Percentiles rank a stretch among this genome's conserved stretches.
phyloP scores from a whole-genome alignment of 2,113 vertebrate species.

The Urocitellus parryii region DNA sequence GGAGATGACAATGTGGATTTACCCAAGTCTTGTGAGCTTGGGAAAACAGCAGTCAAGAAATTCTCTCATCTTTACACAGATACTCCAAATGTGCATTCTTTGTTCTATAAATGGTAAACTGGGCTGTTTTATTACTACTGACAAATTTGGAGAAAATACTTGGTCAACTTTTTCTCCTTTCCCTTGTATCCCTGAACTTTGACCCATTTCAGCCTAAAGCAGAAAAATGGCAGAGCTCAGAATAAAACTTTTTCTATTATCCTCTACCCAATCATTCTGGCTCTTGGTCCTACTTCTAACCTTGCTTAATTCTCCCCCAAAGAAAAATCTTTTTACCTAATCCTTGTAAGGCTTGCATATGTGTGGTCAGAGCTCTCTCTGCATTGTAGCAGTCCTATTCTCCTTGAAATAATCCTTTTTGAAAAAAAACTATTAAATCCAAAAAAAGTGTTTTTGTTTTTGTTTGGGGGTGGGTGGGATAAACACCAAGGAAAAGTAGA shows the following conservation, averaged over 20 bases:
- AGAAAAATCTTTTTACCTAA: background rate
- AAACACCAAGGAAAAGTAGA: background rate
- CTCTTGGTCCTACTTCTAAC: background rate
- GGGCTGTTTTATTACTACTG: background rate
- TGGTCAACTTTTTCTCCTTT: background rate
- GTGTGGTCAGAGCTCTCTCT: background rate
- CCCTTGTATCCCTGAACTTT: background rate
- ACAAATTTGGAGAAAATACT: background rate
- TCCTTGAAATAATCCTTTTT: background rate
- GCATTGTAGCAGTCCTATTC: background rate
- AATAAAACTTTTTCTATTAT: background rate
- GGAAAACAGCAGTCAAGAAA: background rate
- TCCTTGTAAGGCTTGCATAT: background rate
- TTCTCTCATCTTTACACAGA: background rate
- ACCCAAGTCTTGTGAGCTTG: background rate
- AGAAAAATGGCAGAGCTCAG: background rate
- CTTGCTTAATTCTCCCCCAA: background rate
- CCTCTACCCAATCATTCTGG: rapidly evolving
- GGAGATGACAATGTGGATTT: background rate
- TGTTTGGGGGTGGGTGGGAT: too few species aligned
- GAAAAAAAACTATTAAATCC: background rate
- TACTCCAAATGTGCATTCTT: background rate
- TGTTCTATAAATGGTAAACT: background rate
- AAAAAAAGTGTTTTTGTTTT: background rate
- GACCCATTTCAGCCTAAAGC: background rate